Evolutionary conservation across 2,797 vertebrate genomes (phyloP), one percentile per base, ranked within the genome.

Genomic region (Numenius phaeopus): DNA sequence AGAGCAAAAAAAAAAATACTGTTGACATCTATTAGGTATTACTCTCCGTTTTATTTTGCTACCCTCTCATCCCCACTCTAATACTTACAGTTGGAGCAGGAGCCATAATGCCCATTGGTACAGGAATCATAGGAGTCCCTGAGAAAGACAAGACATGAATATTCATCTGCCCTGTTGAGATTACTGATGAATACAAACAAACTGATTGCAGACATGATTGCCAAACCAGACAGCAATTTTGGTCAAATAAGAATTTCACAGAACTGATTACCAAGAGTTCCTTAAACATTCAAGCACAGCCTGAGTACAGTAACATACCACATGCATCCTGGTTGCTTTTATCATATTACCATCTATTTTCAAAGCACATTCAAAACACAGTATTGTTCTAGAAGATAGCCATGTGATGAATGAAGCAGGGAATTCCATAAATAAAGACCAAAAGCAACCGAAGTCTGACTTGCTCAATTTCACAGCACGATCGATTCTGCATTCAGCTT

Each of bases 41-140:
- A 81, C 29, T 69, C 37, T 87, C 26, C 3, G 2, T 49, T 58
- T 94, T 50, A 61, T 71, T 85, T 69, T 44, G 18, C 49, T 76
- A 29, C 14, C 14, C 47, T 40, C 15, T 83, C 57, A 93, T 44
- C 19, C 65, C 44, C 67, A 65, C 64, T 39, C 40, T 47, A 83
- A 95, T 94, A 97, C 98, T 99, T 98, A 99, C 99, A 92, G 99
- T 97, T n/a, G 99, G 98, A 79, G 99, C 98, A 82, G 99, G 98
- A 76, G 99, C 98, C 99, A 99, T 99, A 97, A 99, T 99, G 95
- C 99, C 98, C 99, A 99, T 99, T 88, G 99, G 99, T 94, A 99
- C 99, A 90, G 99, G 99, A 98, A 99, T 99, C 99, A 99, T 99
- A 77, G 99, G 99, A 42, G 99, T 98, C 78, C 99, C 99, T 99